Base-by-base conservation (phyloP, 1,140 invertebrate species). In the Brachionus koreanus region DNA sequence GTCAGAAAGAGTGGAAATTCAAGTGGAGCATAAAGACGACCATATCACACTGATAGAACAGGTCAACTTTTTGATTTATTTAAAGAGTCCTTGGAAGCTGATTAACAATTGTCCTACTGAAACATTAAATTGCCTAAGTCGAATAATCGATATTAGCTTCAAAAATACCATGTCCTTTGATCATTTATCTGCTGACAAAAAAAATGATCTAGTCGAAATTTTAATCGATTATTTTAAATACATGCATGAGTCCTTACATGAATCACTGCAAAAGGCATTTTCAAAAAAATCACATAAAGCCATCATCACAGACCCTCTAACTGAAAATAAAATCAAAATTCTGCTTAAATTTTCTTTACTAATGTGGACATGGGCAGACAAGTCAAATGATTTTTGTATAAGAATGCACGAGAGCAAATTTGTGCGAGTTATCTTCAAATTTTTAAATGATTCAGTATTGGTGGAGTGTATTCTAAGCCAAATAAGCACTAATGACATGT, bases 141-240 rank as follows among this genome's bases (percentile, higher is more conserved):
- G 49, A 42, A 37, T 79, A 19, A 79, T 61, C 9, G 52, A 79
- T 9, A 37, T 79, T 39, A 79, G 33, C 23, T 57, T 65, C 23
- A 57, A 65, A 23, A 79, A 79, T 29, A 61, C 49, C 23, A 37
- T 23, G 3, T 42, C 76, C 9, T 79, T 61, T 16, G 76, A 61
- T 12, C 57, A 79, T 65, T 61, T 79, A 29, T 13, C 12, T 10
- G 49, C 35, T 10, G 16, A 57, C 10, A 57, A 79, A 65, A 79
- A 79, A 42, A 29, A 0, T 37, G 76, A 57, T 10, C 19, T 79
- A 10, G 12, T 65, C 23, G 76, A 79, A 65, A 79, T 79, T 33
- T n/a, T 79, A 16, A 79, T 79, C 49, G 76, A 79, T 42, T 79
- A 79, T 49, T 42, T 79, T n/a, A 79, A 79, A 25, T 65, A 79